Base-by-base conservation (phyloP, 1,140 invertebrate species). In the Cepaea nemoralis region DNA sequence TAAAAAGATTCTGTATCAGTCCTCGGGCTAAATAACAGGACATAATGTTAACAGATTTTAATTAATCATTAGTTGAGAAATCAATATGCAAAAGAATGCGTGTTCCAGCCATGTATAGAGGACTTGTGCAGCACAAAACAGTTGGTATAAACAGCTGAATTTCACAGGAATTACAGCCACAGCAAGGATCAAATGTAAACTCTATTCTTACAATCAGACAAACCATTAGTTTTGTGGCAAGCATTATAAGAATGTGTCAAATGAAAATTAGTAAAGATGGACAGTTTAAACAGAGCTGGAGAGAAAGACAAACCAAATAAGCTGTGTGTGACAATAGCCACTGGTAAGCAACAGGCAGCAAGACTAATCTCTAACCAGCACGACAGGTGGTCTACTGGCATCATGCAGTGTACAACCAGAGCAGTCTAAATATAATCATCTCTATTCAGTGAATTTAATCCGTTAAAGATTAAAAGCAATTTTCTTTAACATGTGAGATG, bases 381-480 rank as follows among this genome's bases (percentile, higher is more conserved):
- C 19, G 67, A 31, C 37, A 69, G 33, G 37, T 31, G 73, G 73
- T 37, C 40, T 31, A 37, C 27, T 42, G 73, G 45, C 31, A n/a
- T 48, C 73, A 75, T 48, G 73, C 37, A 31, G 42, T 50, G 76
- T 59, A 59, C 76, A 63, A 48, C 76, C 22, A 22, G 39, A 40
- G 37, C 50, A 77, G 39, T n/a, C n/a, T n/a, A n/a, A n/a, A n/a
- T n/a, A n/a, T n/a, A n/a, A n/a, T n/a, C n/a, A n/a, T n/a, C n/a
- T n/a, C n/a, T n/a, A n/a, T n/a, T n/a, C n/a, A n/a, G n/a, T n/a
- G n/a, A n/a, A n/a, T n/a, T n/a, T n/a, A n/a, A n/a, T n/a, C n/a
- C n/a, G n/a, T n/a, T n/a, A n/a, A n/a, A n/a, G n/a, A n/a, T n/a
- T n/a, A n/a, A n/a, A n/a, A n/a, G n/a, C n/a, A n/a, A n/a, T n/a